phyloP scores from a whole-genome alignment of 2,113 vertebrate species.

The Ictidomys tridecemlineatus region DNA sequence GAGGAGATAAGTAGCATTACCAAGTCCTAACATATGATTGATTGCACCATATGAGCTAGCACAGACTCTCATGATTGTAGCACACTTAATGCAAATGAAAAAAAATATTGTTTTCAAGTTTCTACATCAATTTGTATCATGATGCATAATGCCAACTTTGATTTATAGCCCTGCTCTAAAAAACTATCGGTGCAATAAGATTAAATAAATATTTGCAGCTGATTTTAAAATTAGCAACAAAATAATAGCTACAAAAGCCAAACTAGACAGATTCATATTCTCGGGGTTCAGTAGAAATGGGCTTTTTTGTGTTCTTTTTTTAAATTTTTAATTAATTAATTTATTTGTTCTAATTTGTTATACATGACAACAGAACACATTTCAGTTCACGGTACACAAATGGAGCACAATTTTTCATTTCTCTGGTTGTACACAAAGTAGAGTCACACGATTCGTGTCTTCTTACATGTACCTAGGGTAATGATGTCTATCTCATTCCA shows the following conservation, averaged over 20 bases:
- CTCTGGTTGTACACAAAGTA: no score
- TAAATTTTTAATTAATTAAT: no score
- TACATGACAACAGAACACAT: no score
- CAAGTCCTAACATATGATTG: constrained; percentile 33
- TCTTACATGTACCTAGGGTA: no score
- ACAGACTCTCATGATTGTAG: constrained; percentile 69
- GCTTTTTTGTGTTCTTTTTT: not conserved
- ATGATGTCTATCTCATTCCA: no score
- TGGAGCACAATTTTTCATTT: no score
- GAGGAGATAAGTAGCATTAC: constrained; percentile 64
- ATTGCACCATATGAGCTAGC: constrained; percentile 63
- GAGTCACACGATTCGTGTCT: no score
- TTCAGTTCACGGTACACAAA: no score
- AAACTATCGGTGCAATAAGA: constrained; percentile 78
- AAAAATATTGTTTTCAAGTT: constrained; percentile 67
- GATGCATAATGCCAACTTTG: constrained; percentile 64
- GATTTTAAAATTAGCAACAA: constrained; percentile 75
- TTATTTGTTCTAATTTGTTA: no score
- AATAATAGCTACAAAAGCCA: constrained; percentile 75
- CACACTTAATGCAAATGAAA: constrained; percentile 55
- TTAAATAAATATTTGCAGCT: constrained; percentile 78
- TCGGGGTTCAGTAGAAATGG: constrained; percentile 2
- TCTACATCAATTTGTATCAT: constrained; percentile 61
- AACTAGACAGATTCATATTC: constrained; percentile 65
- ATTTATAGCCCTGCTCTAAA: constrained; percentile 72